Evolutionary conservation across 2,113 vertebrate genomes (phyloP), one percentile per base, ranked within the genome.

Genomic region (Zootoca vivipara): DNA sequence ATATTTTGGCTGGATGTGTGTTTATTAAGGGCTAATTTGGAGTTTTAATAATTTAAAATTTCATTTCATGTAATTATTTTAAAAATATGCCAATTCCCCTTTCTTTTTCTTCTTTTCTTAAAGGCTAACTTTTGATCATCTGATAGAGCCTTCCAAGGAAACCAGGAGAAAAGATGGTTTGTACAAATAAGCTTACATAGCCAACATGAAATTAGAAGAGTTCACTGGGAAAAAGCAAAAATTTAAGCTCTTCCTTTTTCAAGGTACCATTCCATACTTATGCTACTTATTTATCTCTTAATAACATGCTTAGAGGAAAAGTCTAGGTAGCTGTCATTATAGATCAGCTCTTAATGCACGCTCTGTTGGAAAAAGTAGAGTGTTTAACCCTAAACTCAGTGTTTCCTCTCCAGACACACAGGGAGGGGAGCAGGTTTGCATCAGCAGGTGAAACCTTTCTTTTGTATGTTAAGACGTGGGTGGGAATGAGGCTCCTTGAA

Each of bases 191-290:
- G 72, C 85, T 91, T 74, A 1, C 20, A 0, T 73, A 46, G 46
- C 87, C 40, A 83, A n/a, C 90, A 73, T 93, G 89, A 94, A 88
- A 80, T 35, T 83, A 64, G 69, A 85, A 67, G 70, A 81, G 20
- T 22, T 91, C 84, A 78, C 65, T 42, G 87, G 69, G 65, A 91
- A 92, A 94, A 85, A 93, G 87, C 90, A 91, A 85, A 83, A 85
- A 69, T 65, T 30, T 33, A 52, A 22, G 3, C 67, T 46, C 10
- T 24, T 79, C 56, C 20, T 28, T 33, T 81, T 81, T 42, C 46
- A 16, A 52, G 0, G 5, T 24, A 6, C 5, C 30, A 70, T 85
- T 62, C 74, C 0, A 33, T 70, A 79, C 38, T 85, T 26, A 80
- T 79, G 73, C 18, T 18, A 2, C 58, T 16, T 90, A 0, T 75